phyloP scores from a whole-genome alignment of 2,797 vertebrate genomes.

The Enteromius mattozi region DNA sequence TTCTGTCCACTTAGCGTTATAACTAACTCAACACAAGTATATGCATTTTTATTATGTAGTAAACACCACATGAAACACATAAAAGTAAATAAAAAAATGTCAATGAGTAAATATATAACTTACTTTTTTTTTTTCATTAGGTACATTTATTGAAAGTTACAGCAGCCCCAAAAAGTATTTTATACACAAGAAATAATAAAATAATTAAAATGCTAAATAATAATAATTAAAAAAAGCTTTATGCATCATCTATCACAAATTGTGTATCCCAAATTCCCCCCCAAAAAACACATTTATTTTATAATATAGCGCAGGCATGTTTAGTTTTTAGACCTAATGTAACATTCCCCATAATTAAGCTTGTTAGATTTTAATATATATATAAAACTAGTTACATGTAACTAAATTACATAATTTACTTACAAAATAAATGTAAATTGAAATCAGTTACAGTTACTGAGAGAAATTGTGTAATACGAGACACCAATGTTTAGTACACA shows the following conservation, averaged over 20 bases:
- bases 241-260: not conserved
- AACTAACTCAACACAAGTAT: not conserved
- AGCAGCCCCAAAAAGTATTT: not conserved
- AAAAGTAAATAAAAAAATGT: not conserved
- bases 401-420: no score
- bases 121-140: not conserved
- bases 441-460: no score
- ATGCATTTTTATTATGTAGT: not conserved
- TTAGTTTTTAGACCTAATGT: not conserved
- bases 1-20: constrained; percentile 17
- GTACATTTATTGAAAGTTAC: not conserved
- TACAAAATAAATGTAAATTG: no score
- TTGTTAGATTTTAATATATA: not conserved
- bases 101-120: not conserved
- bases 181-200: not conserved
- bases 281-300: no score
- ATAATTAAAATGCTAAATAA: not conserved
- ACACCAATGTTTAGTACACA: no score
- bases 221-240: no score
- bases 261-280: not conserved
- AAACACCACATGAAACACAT: not conserved
- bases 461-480: no score
- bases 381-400: no score
- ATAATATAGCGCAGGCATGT: not conserved
- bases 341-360: not conserved